Evolutionary conservation across 2,888 invertebrate species (phyloP).

Genomic region (Athetis lepigone): DNA sequence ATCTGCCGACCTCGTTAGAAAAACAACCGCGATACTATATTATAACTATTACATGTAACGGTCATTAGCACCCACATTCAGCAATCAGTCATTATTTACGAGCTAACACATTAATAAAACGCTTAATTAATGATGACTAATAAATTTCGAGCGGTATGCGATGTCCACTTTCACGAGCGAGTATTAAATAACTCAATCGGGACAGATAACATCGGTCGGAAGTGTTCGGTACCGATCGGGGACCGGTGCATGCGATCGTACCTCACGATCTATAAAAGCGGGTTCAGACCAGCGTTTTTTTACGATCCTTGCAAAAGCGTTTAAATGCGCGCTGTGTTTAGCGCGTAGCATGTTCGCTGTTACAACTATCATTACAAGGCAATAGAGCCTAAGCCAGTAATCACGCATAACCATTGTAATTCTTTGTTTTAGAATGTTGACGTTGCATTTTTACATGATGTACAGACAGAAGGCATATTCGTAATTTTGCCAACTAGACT

Average conservation of each 20-base stretch:
- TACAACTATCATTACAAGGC: too few relatives aligned
- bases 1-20: neutral
- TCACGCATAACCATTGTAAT: too few relatives aligned
- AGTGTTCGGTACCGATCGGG: slow-evolving; percentile 30
- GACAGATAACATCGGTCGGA: slow-evolving; percentile 33
- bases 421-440: too few relatives aligned
- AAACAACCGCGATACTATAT: neutral
- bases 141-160: slow-evolving; percentile 22
- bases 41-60: too few relatives aligned
- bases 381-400: too few relatives aligned
- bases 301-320: too few relatives aligned
- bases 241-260: slow-evolving; percentile 49
- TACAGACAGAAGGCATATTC: too few relatives aligned
- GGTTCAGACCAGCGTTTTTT: too few relatives aligned
- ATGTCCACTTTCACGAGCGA: slow-evolving; percentile 36
- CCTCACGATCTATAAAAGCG: slow-evolving; percentile 60
- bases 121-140: slow-evolving; percentile 14
- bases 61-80: neutral
- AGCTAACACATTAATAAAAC: slow-evolving; percentile 8
- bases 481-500: too few relatives aligned
- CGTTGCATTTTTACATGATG: too few relatives aligned
- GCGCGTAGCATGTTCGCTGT: too few relatives aligned
- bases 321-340: too few relatives aligned
- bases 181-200: slow-evolving; percentile 41
- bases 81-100: neutral